Percentiles rank a stretch among this genome's conserved stretches.
phyloP scores from a whole-genome alignment of 2,113 vertebrate genomes.

The Anarrhichthys ocellatus region DNA sequence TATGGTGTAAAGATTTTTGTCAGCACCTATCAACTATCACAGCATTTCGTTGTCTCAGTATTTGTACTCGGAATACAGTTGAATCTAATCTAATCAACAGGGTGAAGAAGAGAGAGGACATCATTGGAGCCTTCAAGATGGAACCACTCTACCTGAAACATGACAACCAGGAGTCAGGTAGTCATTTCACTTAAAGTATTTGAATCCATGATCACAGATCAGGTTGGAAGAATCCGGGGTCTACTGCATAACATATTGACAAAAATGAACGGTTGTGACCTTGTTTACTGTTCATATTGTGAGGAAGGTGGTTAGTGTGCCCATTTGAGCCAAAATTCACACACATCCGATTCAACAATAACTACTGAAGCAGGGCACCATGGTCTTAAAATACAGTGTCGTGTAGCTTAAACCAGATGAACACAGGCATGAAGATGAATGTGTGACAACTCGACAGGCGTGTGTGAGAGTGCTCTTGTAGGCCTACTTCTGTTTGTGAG shows the following conservation, averaged over 20 bases:
- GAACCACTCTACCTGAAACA: conserved; percentile 95
- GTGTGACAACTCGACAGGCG: too few relatives aligned
- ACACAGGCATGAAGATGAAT: background rate
- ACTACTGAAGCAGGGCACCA: background rate
- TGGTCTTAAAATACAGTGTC: background rate
- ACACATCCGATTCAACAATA: background rate
- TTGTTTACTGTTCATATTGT: background rate
- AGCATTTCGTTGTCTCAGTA: background rate
- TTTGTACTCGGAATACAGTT: background rate
- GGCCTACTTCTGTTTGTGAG: too few relatives aligned
- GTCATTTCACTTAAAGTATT: background rate
- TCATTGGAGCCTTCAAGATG: conserved; percentile 93
- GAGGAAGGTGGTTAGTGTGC: background rate
- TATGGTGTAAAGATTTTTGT: background rate
- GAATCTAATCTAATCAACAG: conserved; percentile 71
- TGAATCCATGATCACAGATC: background rate
- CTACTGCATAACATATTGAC: background rate
- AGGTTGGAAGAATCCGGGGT: background rate
- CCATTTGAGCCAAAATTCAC: background rate
- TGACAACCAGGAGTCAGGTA: conserved; percentile 94
- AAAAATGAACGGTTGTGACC: background rate
- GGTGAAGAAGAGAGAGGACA: conserved; percentile 91
- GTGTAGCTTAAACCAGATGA: background rate
- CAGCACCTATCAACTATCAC: conserved; percentile 14
- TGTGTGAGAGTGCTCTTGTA: background rate